Percentiles rank a stretch among this genome's conserved stretches.
phyloP scores from a whole-genome alignment of 2,888 invertebrate genomes.

The Thera britannica region DNA sequence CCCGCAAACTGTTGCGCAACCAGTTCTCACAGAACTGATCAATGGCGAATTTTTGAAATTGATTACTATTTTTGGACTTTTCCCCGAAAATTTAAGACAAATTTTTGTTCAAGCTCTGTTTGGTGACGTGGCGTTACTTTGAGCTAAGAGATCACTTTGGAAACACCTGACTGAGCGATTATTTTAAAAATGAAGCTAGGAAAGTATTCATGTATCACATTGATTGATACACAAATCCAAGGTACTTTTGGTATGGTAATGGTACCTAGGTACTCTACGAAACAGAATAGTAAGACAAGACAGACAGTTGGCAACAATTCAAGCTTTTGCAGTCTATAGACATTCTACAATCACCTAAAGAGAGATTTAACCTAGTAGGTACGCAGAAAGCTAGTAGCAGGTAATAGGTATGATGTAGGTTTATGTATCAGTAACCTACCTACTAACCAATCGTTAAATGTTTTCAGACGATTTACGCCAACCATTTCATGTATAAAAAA shows the following conservation, averaged over 20 bases:
- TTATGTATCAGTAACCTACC: background rate
- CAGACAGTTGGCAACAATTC: constrained; percentile 2
- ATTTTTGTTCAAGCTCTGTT: background rate
- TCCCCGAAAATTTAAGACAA: background rate
- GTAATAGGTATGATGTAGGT: background rate
- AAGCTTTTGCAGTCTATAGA: background rate
- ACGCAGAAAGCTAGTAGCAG: no score
- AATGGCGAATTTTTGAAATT: constrained; percentile 26
- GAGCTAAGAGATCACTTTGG: background rate
- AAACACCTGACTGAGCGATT: no score
- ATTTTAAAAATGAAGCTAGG: no score
- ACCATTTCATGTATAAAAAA: background rate
- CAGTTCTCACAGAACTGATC: constrained; percentile 41
- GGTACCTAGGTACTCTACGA: background rate
- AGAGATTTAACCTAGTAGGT: no score
- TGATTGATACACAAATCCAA: background rate
- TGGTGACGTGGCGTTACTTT: background rate
- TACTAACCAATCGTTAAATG: background rate
- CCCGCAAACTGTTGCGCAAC: constrained; percentile 66
- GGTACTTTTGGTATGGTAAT: background rate
- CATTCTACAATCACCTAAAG: no score
- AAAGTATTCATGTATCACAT: background rate
- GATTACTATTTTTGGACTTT: constrained; percentile 20
- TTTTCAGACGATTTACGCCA: constrained; percentile 4
- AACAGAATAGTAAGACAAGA: background rate